Evolutionary conservation across 2,888 invertebrate species (phyloP), one percentile per base, ranked within the genome.

Genomic region (Chrysopilus asiliformis): DNA sequence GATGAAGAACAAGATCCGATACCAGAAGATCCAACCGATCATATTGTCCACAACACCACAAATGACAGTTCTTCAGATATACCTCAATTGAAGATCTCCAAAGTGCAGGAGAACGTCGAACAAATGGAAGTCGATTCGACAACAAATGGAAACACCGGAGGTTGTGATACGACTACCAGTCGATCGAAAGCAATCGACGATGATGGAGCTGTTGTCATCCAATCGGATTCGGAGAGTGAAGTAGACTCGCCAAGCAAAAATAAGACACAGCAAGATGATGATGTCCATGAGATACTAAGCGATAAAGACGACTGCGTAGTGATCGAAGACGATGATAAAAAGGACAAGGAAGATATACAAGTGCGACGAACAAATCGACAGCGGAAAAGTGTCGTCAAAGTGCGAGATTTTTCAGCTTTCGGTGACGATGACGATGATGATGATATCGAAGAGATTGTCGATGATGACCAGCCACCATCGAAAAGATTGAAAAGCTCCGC

Each of bases 251-350:
- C n/a, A n/a, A 26, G 26, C 5, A 26, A 26, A n/a, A 50, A 49
- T 20, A 46, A 44, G 26, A 43, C 43, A 29, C 40, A 45, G 13
- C 10, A 19, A 7, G 51, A 56, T 34, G 60, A 60, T 39, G 68
- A 68, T 46, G 58, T 64, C 17, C 61, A 65, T 34, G 66, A 66
- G 50, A 61, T 65, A 41, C 44, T 53, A 12, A 65, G 63, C 54
- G 68, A 66, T 43, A 64, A 66, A 44, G 72, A 74, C 49, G 64
- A 63, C 47, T 60, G 65, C 47, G 64, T 65, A 45, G 64, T 64
- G 28, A 67, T 70, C 56, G 72, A 72, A 48, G 69, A 68, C 44
- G 57, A 74, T 64, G 39, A 58, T 5, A 40, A 43, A 28, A 41
- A 52, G 62, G 67, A 68, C 59, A 38, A 37, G 58, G n/a, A n/a